Evolutionary conservation across 2,797 vertebrate species (phyloP).

Genomic region (Xenentodon cancila): DNA sequence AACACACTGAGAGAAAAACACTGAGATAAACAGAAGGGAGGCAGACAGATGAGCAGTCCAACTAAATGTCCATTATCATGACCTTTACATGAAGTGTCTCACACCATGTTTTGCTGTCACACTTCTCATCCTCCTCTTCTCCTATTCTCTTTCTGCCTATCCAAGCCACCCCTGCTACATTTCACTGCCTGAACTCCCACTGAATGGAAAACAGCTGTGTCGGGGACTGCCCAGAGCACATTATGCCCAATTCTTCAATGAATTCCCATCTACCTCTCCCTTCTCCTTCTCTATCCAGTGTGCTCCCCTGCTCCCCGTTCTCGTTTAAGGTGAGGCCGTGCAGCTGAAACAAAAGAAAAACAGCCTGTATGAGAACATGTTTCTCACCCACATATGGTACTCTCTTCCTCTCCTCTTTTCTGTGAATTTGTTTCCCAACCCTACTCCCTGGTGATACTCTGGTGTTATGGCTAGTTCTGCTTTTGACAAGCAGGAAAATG

Average conservation of each 20-base stretch:
- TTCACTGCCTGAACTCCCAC: conserved; percentile 70
- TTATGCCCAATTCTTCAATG: conserved; percentile 80
- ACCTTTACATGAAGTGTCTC: conserved; percentile 61
- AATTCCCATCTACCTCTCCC: conserved; percentile 76
- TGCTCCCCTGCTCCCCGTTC: conserved; percentile 74
- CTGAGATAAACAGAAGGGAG: conserved; percentile 18
- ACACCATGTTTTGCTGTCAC: conserved; percentile 54
- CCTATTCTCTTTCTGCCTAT: conserved; percentile 37
- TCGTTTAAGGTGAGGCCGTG: conserved; percentile 78
- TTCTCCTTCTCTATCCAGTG: conserved; percentile 69
- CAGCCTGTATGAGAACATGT: conserved; percentile 78
- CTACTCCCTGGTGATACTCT: conserved; percentile 71
- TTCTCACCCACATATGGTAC: conserved; percentile 81
- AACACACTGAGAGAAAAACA: conserved; percentile 15
- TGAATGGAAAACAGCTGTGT: conserved; percentile 82
- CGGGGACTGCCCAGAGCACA: conserved; percentile 74
- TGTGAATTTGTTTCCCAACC: conserved; percentile 76
- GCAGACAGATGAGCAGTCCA: conserved; percentile 16
- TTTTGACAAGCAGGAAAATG: conserved; percentile 72
- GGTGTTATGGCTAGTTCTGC: conserved; percentile 75
- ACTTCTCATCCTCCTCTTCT: conserved; percentile 43
- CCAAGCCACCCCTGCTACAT: conserved; percentile 66
- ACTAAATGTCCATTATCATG: conserved; percentile 36
- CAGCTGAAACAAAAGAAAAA: conserved; percentile 84
- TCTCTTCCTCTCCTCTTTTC: conserved; percentile 67